Evolutionary conservation across 2,797 vertebrate genomes (phyloP), one percentile per base, ranked within the genome.

Genomic region (Anomalospiza imberbis): DNA sequence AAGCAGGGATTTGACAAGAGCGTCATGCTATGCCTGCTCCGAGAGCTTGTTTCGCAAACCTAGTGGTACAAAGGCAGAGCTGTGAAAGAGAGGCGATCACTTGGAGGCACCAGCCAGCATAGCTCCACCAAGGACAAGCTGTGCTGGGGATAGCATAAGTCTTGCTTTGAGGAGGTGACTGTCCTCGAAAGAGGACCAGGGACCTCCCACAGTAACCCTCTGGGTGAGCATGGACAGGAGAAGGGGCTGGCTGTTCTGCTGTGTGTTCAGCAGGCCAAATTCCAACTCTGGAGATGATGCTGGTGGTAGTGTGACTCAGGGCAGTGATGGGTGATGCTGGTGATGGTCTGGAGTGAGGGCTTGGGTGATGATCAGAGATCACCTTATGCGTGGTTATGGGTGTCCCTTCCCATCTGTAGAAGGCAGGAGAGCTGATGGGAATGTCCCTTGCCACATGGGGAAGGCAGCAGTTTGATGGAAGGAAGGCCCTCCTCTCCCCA

Each of bases 361-460:
- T 47, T 65, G 45, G 9, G 5, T 53, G 20, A 5, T 47, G 21
- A 18, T 58, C 7, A 40, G 16, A 15, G 17, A 42, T 65, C 29
- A 66, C 26, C 6, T 78, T 89, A 21, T 45, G 11, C 2, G 0
- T 50, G 28, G 24, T 1, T 36, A 1, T 29, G 26, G 6, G 19
- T 73, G 7, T 53, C 15, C 29, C 19, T 63, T 57, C 44, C 32
- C 8, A 17, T 31, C 45, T 83, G 17, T 4, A 2, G 17, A 71
- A 51, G 45, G 38, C 51, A 45, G 79, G 12, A 57, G 14, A 65
- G 44, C 38, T 51, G n/a, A 9, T 71, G 24, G n/a, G 17, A 15
- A 13, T 62, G 36, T 31, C 65, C 10, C 25, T 44, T 89, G 25
- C 44, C 14, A 11, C 0, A 1, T 51, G n/a, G 29, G n/a, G 48